Base-by-base conservation (phyloP, 2,888 invertebrate genomes). In the Cataglyphis cursor region DNA sequence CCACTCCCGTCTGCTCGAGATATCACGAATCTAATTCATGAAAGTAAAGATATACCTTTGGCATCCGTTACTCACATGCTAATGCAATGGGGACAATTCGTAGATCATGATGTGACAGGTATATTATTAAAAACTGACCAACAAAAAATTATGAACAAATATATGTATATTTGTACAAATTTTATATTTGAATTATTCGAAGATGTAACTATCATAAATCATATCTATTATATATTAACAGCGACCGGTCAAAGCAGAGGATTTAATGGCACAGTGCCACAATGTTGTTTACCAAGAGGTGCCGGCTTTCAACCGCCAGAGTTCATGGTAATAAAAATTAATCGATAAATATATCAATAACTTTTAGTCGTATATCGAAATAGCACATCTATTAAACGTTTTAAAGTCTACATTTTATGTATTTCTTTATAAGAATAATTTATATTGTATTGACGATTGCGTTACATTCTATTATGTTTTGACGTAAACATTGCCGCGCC, bases 51-150 rank as follows among this genome's bases (percentile, higher is more conserved):
- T 90, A 96, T 96, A 0, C 97, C 97, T 87, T 96, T 96, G 8
- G 96, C 96, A 0, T 96, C 96, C 0, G 96, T 98, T 10, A 98
- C 98, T 0, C 96, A 97, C 88, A 96, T 98, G 96, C 96, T 98
- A 83, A 98, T 98, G 96, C 98, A 98, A 93, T 98, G 98, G 98
- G 98, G 98, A 0, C 98, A 99, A 95, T 97, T 99, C 90, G 93
- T 99, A 82, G 98, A 98, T 93, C 98, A 99, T 92, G 98, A 99
- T 93, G 95, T 99, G 87, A 98, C 97, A 78, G 95, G 95, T 95
- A 87, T 48, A n/a, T 57, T 5, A 21, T 62, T 31, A 35, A 64
- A 38, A 15, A 21, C 44, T n/a, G 48, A 48, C 1, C 28, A 28
- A 1, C 2, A 48, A 18, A 48, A 18, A 18, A 48, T 48, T 48